phyloP scores from a whole-genome alignment of 2,888 invertebrate genomes.

The Malachius bipustulatus region DNA sequence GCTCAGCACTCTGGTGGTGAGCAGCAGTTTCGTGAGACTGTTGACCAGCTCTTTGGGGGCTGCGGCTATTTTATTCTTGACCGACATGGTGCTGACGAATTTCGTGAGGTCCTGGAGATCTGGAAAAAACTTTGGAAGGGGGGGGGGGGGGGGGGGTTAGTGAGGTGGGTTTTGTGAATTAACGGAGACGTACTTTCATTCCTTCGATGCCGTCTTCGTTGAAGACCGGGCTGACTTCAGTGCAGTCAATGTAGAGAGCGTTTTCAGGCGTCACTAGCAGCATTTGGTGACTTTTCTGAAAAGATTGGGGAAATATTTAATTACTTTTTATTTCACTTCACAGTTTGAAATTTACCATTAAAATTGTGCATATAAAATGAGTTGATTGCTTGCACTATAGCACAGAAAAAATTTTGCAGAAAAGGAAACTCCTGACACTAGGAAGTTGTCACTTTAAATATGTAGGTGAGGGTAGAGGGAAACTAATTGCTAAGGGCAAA shows the following conservation, averaged over 20 bases:
- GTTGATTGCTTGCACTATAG: not conserved
- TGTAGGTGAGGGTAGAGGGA: too few species aligned
- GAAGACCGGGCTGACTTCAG: constrained; percentile 64
- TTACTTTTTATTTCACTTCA: too few species aligned
- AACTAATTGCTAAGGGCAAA: too few species aligned
- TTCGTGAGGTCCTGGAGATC: constrained; percentile 40
- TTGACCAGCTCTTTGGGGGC: constrained; percentile 47
- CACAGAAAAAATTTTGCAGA: constrained; percentile 31
- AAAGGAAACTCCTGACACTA: too few species aligned
- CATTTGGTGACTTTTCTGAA: constrained; percentile 32
- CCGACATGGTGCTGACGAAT: constrained; percentile 49
- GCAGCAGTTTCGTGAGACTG: constrained; percentile 48
- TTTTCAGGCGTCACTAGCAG: constrained; percentile 56
- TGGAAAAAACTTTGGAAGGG: not conserved
- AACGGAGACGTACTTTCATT: constrained; percentile 33
- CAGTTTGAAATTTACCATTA: too few species aligned
- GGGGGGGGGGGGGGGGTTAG: too few species aligned
- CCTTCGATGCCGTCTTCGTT: constrained; percentile 38
- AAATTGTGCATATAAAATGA: constrained; percentile 5
- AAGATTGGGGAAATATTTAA: too few species aligned
- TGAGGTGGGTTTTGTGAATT: not conserved
- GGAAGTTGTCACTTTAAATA: too few species aligned
- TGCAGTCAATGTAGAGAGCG: constrained; percentile 55
- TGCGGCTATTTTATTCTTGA: constrained; percentile 42
- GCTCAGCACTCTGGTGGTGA: constrained; percentile 49